Base-by-base conservation (phyloP, 2,113 vertebrate species). In the Hippopotamus amphibius region DNA sequence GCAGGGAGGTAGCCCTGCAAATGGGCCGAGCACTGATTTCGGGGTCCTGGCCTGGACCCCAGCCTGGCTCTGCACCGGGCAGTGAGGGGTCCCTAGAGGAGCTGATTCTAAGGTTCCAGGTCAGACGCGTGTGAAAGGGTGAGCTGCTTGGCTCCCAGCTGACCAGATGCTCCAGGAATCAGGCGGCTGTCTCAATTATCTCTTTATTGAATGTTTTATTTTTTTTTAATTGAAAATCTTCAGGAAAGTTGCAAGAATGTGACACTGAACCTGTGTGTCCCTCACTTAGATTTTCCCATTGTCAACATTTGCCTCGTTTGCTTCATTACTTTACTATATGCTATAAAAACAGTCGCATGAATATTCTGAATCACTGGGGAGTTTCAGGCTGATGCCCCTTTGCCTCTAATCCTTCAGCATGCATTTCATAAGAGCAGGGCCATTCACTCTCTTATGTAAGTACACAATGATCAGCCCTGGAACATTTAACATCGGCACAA, bases 381-480 rank as follows among this genome's bases (percentile, higher is more conserved):
- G 6, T 79, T 48, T 57, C 53, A 85, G 74, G 50, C 41, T 16
- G 33, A 11, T 81, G 69, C 57, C 92, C 82, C 71, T 96, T 95
- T 16, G 68, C 81, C 93, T 48, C 41, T 48, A 12, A 87, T 83
- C 77, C 71, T 93, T 41, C 65, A 59, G 21, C 55, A 4, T 68
- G 48, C 63, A 22, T 95, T 98, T 96, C 17, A 0, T 46, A 88
- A 93, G 92, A 88, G 46, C 55, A 33, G 83, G 84, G 93, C 93
- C 84, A 8, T 89, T 63, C 43, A 10, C 68, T 77, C 90, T 74
- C 57, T 97, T 74, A 65, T 41, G 37, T 46, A 90, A 95, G 22
- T 59, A 22, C 79, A 33, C 80, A 8, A 4, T 85, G 59, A 82
- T 46, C 77, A 87, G 65, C 82, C 85, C 65, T 26, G 13, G 83